A percentile compares a stretch with the other conserved stretches of the same genome.
Conservation (phyloP, 2,797 vertebrate genomes). For the Glyptemys insculpta region DNA sequence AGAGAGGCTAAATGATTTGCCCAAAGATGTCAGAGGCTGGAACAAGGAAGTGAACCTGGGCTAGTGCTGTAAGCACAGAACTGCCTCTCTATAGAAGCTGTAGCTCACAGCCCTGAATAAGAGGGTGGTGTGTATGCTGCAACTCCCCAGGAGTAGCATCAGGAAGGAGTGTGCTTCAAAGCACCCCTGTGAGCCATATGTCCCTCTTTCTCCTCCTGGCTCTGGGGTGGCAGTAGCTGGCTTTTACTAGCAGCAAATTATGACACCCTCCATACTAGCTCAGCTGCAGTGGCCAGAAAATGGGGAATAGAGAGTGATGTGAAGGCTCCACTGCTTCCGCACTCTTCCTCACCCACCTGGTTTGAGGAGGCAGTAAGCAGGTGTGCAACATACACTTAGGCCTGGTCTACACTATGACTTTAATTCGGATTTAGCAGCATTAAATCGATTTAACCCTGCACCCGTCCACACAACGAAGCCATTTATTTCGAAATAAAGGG, state of each 20-base stretch:
- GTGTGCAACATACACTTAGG: not conserved
- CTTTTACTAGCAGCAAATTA: not conserved
- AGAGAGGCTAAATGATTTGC: not conserved
- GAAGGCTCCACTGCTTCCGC: not conserved
- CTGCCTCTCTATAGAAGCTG: not conserved
- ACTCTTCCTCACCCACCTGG: not conserved
- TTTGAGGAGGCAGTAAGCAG: not conserved
- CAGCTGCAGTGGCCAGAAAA: not conserved
- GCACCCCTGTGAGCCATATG: accelerated
- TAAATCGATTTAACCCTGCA: no score
- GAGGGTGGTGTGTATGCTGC: not conserved
- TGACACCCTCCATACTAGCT: not conserved
- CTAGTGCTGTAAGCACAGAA: no score
- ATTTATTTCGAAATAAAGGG: no score
- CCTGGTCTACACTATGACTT: no score
- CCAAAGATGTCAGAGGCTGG: not conserved
- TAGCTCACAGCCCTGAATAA: accelerated
- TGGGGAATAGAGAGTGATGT: not conserved
- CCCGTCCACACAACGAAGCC: no score
- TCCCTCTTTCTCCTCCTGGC: not conserved
- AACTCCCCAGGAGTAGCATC: not conserved
- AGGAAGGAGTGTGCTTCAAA: not conserved
- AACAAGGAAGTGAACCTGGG: not conserved
- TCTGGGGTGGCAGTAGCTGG: not conserved
- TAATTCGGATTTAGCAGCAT: no score